Evolutionary conservation across 2,888 invertebrate species (phyloP).

Genomic region (Harpagoxenus sublaevis): DNA sequence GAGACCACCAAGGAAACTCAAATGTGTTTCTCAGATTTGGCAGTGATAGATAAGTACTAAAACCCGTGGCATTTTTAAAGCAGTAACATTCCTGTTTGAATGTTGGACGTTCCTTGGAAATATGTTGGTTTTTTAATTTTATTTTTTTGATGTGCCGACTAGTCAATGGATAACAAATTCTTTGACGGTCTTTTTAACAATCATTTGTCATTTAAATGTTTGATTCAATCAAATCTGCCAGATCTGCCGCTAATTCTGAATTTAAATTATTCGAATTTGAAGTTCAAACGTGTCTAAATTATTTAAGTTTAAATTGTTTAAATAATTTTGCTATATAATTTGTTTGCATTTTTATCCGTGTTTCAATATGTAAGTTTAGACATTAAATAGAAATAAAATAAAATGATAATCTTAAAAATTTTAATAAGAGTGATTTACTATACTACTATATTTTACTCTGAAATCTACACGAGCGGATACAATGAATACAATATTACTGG

Average conservation of each 20-base stretch:
- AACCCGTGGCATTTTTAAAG: neutral
- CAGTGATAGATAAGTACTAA: constrained; percentile 3
- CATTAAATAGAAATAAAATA: too few species aligned
- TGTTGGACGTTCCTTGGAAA: neutral
- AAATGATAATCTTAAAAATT: too few species aligned
- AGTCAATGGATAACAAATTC: neutral
- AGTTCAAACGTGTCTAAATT: too few species aligned
- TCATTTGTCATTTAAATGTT: neutral
- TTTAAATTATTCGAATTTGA: neutral
- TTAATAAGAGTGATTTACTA: too few species aligned
- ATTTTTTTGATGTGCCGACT: neutral
- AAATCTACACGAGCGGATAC: too few species aligned
- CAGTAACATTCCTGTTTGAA: neutral
- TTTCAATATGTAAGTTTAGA: too few species aligned
- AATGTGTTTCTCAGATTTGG: neutral
- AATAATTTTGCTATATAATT: too few species aligned
- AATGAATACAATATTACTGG: too few species aligned
- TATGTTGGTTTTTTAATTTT: neutral
- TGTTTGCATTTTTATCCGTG: too few species aligned
- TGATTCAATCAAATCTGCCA: neutral
- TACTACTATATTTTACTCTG: too few species aligned
- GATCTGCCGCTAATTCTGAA: neutral
- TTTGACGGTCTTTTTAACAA: neutral
- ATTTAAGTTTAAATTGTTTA: too few species aligned
- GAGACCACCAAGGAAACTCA: constrained; percentile 4